Percentiles rank a stretch among this genome's conserved stretches.
These are phyloP conservation scores for Pseudomyrmex sp. DNA, from an alignment of 1,140 invertebrate species.

Conservation along the genomic window DNA sequence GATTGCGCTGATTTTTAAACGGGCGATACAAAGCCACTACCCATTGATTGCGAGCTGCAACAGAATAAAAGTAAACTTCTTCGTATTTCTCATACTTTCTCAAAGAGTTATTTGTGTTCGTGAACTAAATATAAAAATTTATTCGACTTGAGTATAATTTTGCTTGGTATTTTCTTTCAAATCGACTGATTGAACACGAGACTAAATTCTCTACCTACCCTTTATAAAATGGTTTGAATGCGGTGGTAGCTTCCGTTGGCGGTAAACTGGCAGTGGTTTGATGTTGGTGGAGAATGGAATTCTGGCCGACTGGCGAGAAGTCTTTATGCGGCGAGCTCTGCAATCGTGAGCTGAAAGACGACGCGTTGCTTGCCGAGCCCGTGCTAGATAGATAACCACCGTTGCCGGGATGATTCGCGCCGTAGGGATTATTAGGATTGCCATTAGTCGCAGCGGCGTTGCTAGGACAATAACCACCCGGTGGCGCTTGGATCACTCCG, in stretches of 20 bases:
- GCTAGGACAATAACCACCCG: slow-evolving; percentile 86
- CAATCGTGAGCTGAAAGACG: slow-evolving; percentile 84
- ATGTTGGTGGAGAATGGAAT: slow-evolving; percentile 82
- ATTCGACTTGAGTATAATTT: no score
- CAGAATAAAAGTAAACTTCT: not conserved
- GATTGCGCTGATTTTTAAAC: slow-evolving; percentile 82
- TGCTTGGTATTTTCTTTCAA: not conserved
- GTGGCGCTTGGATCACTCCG: slow-evolving; percentile 87
- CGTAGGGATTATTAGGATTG: slow-evolving; percentile 83
- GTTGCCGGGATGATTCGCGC: slow-evolving; percentile 82
- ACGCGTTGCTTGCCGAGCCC: slow-evolving; percentile 84
- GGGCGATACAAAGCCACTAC: slow-evolving; percentile 88
- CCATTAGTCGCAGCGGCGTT: slow-evolving; percentile 72
- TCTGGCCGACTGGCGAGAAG: slow-evolving; percentile 82
- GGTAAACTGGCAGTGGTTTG: slow-evolving; percentile 83
- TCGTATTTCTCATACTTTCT: not conserved
- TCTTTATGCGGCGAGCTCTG: slow-evolving; percentile 87
- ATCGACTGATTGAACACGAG: no score
- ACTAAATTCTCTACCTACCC: slow-evolving; percentile 86
- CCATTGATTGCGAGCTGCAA: slow-evolving; percentile 87
- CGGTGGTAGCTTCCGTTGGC: slow-evolving; percentile 87
- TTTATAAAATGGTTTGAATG: slow-evolving; percentile 95
- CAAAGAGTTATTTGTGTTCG: not conserved
- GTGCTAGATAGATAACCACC: slow-evolving; percentile 86
- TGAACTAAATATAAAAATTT: not conserved